phyloP scores from a whole-genome alignment of 2,113 vertebrate species.

The Polypterus bichir region DNA sequence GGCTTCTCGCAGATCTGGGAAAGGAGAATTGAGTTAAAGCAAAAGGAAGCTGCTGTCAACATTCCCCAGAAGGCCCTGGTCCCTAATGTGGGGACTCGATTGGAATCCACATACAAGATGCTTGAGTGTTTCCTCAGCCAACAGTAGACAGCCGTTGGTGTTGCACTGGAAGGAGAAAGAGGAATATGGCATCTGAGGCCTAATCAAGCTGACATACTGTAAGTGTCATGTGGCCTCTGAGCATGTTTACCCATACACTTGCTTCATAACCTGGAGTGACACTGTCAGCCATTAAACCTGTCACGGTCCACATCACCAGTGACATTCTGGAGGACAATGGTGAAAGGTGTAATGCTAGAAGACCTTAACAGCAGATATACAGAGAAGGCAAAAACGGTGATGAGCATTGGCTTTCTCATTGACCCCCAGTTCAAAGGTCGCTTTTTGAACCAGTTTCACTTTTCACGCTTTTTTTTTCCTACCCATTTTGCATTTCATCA shows the following conservation, averaged over 20 bases:
- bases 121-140: slow-evolving; percentile 14
- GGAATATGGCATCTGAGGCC: slow-evolving; percentile 10
- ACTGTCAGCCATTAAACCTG: slow-evolving; percentile 15
- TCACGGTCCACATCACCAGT: slow-evolving; percentile 11
- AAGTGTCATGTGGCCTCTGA: slow-evolving; percentile 10
- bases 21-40: slow-evolving; percentile 7
- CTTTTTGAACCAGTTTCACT: slow-evolving; percentile 5
- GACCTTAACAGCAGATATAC: slow-evolving; percentile 12
- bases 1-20: neutral
- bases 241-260: slow-evolving; percentile 15
- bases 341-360: slow-evolving; percentile 14
- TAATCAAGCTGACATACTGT: slow-evolving; percentile 6
- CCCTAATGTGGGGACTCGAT: slow-evolving; percentile 9
- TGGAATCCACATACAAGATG: slow-evolving; percentile 12
- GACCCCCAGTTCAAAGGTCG: slow-evolving; percentile 2
- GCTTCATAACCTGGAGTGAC: slow-evolving; percentile 13
- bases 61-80: slow-evolving; percentile 9
- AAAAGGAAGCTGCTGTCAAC: slow-evolving; percentile 9
- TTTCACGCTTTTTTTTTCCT: too few species aligned
- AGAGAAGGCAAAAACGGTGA: slow-evolving; percentile 14
- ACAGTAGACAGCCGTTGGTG: slow-evolving; percentile 12
- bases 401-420: slow-evolving; percentile 15
- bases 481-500: too few species aligned
- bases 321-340: slow-evolving; percentile 7
- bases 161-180: slow-evolving; percentile 9